These are phyloP conservation scores for Drosophila mimetica DNA, from an alignment of 2,888 invertebrate species.

Conservation along the genomic window DNA sequence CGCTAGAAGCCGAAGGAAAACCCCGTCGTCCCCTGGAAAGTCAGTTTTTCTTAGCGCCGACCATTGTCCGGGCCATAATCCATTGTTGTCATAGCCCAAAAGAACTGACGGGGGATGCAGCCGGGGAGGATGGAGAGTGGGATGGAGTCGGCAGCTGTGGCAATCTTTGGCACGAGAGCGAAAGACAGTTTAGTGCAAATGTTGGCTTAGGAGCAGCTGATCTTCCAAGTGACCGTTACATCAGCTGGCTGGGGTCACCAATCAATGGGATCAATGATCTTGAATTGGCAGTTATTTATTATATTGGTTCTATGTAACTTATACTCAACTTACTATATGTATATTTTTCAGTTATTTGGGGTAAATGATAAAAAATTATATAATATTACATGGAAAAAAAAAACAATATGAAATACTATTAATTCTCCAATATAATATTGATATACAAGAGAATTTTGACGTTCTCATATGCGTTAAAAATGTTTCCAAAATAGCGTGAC, in stretches of 20 bases:
- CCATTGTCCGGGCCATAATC: slow-evolving; percentile 56
- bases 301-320: background rate
- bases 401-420: too few relatives aligned
- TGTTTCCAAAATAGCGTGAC: too few relatives aligned
- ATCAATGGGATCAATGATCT: slow-evolving; percentile 18
- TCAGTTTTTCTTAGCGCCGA: slow-evolving; percentile 57
- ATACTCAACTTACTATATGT: background rate
- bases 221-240: slow-evolving; percentile 47
- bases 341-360: background rate
- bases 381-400: background rate
- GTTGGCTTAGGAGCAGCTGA: slow-evolving; percentile 60
- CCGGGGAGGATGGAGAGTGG: slow-evolving; percentile 15
- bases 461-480: too few relatives aligned
- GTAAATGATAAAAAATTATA: background rate
- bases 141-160: slow-evolving; percentile 58
- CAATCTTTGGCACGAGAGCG: slow-evolving; percentile 65
- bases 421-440: too few relatives aligned
- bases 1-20: slow-evolving; percentile 36
- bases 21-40: slow-evolving; percentile 62
- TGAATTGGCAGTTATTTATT: background rate
- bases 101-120: slow-evolving; percentile 23
- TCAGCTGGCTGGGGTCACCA: slow-evolving; percentile 18
- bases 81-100: slow-evolving; percentile 29
- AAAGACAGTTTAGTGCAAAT: slow-evolving; percentile 39
- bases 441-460: too few relatives aligned